phyloP scores from a whole-genome alignment of 2,113 vertebrate genomes.

The Thunnus thynnus region DNA sequence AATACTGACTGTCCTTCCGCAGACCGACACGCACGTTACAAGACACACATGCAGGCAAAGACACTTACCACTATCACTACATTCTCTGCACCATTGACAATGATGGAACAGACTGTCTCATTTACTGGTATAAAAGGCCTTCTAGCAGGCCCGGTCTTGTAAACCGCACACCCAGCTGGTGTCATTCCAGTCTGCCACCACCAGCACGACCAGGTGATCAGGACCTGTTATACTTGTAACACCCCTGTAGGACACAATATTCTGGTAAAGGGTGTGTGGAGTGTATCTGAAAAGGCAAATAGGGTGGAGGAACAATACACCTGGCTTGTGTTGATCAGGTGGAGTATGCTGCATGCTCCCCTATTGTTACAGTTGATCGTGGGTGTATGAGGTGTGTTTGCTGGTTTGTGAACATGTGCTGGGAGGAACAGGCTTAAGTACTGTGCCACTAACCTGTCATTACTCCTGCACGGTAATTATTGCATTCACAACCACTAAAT shows the following conservation, averaged over 20 bases:
- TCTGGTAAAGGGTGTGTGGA: constrained; percentile 52
- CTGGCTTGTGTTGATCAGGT: constrained; percentile 42
- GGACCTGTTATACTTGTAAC: constrained; percentile 12
- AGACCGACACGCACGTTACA: constrained; percentile 33
- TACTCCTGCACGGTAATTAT: constrained; percentile 64
- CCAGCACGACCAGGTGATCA: constrained; percentile 11
- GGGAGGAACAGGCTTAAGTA: constrained; percentile 71
- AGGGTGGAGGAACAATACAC: constrained; percentile 63
- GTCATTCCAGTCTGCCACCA: constrained; percentile 33
- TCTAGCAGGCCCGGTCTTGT: constrained; percentile 53
- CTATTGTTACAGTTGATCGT: constrained; percentile 59
- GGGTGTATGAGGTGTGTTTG: constrained; percentile 64
- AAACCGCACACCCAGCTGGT: constrained; percentile 54
- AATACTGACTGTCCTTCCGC: neutral
- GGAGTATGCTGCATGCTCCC: constrained; percentile 14
- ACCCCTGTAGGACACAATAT: constrained; percentile 8
- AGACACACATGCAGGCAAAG: neutral
- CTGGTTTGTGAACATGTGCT: constrained; percentile 64
- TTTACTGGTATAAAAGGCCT: constrained; percentile 52
- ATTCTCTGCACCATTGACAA: constrained; percentile 18
- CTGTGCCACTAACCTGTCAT: constrained; percentile 59
- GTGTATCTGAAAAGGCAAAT: constrained; percentile 50
- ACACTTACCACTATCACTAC: constrained; percentile 2
- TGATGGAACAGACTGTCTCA: neutral
- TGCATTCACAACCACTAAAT: constrained; percentile 57